These are phyloP conservation scores for Potamarius usumacintae DNA, from an alignment of 2,113 vertebrate species.

Conservation along the genomic window DNA sequence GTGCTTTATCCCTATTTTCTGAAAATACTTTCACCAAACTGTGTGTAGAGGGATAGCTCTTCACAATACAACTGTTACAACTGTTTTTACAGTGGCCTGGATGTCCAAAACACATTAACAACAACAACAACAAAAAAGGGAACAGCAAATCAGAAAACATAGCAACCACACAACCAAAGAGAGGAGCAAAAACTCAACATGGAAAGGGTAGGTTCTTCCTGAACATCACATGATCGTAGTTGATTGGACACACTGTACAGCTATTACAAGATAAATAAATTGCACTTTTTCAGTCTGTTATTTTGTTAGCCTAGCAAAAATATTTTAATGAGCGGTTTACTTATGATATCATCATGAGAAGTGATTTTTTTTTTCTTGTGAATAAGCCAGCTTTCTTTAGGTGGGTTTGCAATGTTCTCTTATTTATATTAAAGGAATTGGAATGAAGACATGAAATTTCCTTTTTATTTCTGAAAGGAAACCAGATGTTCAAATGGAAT, in stretches of 20 bases:
- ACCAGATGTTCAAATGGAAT: background rate
- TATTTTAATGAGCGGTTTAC: too few species aligned
- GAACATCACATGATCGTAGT: background rate
- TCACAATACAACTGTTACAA: too few species aligned
- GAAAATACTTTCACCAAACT: conserved; percentile 2
- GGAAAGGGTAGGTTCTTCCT: background rate
- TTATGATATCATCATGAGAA: background rate
- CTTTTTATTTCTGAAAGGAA: background rate
- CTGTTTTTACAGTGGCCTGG: background rate
- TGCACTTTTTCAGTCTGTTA: background rate
- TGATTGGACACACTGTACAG: background rate
- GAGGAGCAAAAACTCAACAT: background rate
- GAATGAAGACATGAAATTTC: background rate
- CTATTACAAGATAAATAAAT: background rate
- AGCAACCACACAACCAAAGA: background rate
- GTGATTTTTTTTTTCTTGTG: background rate
- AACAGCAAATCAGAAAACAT: background rate
- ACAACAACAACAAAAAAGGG: background rate
- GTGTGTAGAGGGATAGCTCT: background rate
- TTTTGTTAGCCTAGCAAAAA: background rate
- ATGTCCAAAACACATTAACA: too few species aligned
- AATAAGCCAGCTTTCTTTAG: background rate
- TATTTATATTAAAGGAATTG: background rate
- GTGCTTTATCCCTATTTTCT: conserved; percentile 23
- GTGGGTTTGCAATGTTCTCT: background rate